Evolutionary conservation across 1,140 invertebrate genomes (phyloP), one percentile per base, ranked within the genome.

Genomic region (Hycleus phaleratus): DNA sequence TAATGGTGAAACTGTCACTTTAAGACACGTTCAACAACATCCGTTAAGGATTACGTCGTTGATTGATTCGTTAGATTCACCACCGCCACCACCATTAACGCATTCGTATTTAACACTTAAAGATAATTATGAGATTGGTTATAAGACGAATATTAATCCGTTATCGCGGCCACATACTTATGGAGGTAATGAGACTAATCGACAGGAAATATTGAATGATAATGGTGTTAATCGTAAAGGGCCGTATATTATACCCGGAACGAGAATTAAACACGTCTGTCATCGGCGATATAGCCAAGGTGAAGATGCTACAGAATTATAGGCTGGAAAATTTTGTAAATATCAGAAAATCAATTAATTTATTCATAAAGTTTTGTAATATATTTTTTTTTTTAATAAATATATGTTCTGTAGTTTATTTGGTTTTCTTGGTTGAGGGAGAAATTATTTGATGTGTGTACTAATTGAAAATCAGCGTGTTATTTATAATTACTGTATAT

Each of bases 141-240:
- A 59, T 44, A 66, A 59, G 38, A 61, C 60, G 4, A 64, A 58
- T 47, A 53, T 63, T 40, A 68, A 69, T 60, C 64, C 64, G 8
- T 61, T 67, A 42, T 51, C 62, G 18, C 57, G 56, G 18, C 55
- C 58, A 7, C 9, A 7, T n/a, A 10, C 3, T 42, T 42, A 42
- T 11, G 52, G 47, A 32, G 32, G n/a, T 10, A 9, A 24, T n/a
- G 49, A 18, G 44, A 42, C 42, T 46, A 24, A 42, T 55, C 24
- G 64, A 66, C 26, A 59, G 60, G 40, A 58, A 56, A 18, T 61
- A 60, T 49, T 70, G 0, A 69, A 70, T 58, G 69, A 64, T 38
- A 71, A 73, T 57, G 70, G 71, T 2, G 71, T 68, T 0, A 70
- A 70, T 58, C 62, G 68, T 46, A 71, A 73, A 53, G 71, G 69